Evolutionary conservation across 2,888 invertebrate species (phyloP).

Genomic region (Xestia ashworthii): DNA sequence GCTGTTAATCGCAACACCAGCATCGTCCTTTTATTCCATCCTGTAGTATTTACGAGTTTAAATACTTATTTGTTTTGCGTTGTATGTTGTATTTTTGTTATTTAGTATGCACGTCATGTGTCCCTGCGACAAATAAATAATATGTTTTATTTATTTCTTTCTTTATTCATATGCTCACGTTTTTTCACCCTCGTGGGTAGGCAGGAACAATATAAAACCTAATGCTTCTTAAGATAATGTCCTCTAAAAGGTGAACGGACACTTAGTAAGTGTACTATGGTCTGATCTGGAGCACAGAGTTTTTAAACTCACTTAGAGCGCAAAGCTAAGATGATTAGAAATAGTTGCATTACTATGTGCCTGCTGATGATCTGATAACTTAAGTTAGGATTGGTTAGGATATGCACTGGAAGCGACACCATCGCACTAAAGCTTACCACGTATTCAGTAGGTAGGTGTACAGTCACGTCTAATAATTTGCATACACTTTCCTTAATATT

Average conservation of each 20-base stretch:
- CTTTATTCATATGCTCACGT: neutral
- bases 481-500: too few relatives aligned
- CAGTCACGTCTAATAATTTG: too few relatives aligned
- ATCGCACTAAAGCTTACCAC: too few relatives aligned
- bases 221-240: neutral
- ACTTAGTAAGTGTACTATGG: neutral
- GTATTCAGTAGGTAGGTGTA: too few relatives aligned
- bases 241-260: neutral
- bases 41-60: too few relatives aligned
- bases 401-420: neutral
- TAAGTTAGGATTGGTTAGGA: neutral
- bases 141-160: constrained; percentile 1
- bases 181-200: neutral
- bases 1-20: too few relatives aligned
- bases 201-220: neutral
- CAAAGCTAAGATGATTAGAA: neutral
- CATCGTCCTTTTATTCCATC: too few relatives aligned
- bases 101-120: too few relatives aligned
- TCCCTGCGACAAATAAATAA: too few relatives aligned
- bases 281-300: neutral
- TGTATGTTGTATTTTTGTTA: too few relatives aligned
- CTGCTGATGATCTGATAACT: neutral
- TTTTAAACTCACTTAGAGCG: neutral
- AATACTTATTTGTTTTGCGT: too few relatives aligned
- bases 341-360: neutral